Evolutionary conservation across 2,888 invertebrate species (phyloP).

Genomic region (Drosophila crucigera): DNA sequence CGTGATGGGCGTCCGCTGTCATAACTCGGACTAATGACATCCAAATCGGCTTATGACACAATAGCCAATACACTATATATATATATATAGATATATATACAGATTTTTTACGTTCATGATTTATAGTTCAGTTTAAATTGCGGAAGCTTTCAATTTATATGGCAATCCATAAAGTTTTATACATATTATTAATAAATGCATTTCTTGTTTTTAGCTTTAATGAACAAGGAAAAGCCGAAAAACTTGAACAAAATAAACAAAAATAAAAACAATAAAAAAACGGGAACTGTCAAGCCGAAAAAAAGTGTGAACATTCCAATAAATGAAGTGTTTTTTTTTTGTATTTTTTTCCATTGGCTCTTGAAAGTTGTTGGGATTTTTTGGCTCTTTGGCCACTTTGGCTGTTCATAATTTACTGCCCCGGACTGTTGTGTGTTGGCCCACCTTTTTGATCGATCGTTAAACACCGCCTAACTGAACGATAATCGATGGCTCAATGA

Average conservation of each 20-base stretch:
- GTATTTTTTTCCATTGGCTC: conserved; percentile 11
- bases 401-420: conserved; percentile 55
- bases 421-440: conserved; percentile 56
- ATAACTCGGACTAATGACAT: conserved; percentile 68
- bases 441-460: conserved; percentile 67
- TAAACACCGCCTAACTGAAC: conserved; percentile 35
- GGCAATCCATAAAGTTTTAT: conserved; percentile 59
- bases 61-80: conserved; percentile 39
- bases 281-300: conserved; percentile 28
- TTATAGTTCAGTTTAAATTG: conserved; percentile 57
- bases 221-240: conserved; percentile 46
- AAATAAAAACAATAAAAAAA: conserved; percentile 3
- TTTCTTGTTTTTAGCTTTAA: conserved; percentile 42
- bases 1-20: conserved; percentile 34
- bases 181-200: conserved; percentile 48
- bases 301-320: conserved; percentile 46
- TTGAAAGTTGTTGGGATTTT: conserved; percentile 19
- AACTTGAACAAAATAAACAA: conserved; percentile 17
- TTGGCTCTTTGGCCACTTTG: conserved; percentile 5
- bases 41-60: conserved; percentile 77
- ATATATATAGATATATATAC: conserved; percentile 11
- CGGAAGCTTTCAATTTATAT: conserved; percentile 66
- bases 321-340: conserved; percentile 42
- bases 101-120: conserved; percentile 46
- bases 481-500: conserved; percentile 1